These are phyloP conservation scores for Poeciliopsis retropinna DNA, from an alignment of 2,113 vertebrate species.

Conservation along the genomic window DNA sequence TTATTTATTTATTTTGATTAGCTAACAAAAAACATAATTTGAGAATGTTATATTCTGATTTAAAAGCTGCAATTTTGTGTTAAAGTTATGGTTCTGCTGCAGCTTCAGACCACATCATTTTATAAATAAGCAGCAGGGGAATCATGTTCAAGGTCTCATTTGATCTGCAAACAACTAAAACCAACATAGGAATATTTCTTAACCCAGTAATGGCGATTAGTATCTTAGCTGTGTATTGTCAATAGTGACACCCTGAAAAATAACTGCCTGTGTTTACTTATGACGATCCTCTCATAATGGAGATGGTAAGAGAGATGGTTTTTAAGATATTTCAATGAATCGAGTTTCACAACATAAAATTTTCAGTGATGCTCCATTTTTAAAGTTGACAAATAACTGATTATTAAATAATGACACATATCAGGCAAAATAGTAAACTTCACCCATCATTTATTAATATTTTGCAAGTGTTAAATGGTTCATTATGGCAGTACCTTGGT, in stretches of 20 bases:
- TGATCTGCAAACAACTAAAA: constrained; percentile 71
- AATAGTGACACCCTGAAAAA: constrained; percentile 22
- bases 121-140: constrained; percentile 27
- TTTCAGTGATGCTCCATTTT: no score
- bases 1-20: no score
- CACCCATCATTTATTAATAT: no score
- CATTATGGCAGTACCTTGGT: no score
- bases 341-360: neutral
- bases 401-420: neutral
- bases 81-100: constrained; percentile 15
- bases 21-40: constrained; percentile 20
- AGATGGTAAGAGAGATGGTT: neutral
- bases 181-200: constrained; percentile 50
- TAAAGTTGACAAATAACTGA: neutral
- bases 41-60: constrained; percentile 22
- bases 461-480: no score
- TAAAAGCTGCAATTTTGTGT: constrained; percentile 8
- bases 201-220: constrained; percentile 46
- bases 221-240: constrained; percentile 36
- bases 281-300: neutral
- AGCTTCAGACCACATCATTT: constrained; percentile 19
- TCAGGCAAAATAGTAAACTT: no score
- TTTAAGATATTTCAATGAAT: neutral
- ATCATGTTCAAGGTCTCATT: constrained; percentile 42
- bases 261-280: neutral